phyloP scores from a whole-genome alignment of 2,888 invertebrate genomes.

The Parnassius orleans region DNA sequence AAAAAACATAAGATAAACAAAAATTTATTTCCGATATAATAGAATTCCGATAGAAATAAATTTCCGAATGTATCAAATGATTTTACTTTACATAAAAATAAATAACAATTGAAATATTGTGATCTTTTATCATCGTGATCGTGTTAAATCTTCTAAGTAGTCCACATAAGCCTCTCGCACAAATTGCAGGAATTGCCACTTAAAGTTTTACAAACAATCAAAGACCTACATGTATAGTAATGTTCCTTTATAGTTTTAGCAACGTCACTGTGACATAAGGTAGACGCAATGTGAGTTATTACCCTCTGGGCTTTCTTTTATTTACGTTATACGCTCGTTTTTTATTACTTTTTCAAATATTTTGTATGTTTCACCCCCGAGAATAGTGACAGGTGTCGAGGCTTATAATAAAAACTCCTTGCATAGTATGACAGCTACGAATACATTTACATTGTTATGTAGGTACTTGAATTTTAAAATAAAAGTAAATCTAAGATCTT shows the following conservation, averaged over 20 bases:
- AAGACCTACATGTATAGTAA: not conserved
- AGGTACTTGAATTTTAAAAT: not conserved
- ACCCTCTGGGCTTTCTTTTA: slow-evolving; percentile 70
- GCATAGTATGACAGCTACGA: not conserved
- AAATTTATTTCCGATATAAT: too few relatives aligned
- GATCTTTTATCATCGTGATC: too few relatives aligned
- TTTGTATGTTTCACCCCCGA: slow-evolving; percentile 45
- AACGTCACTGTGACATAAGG: slow-evolving; percentile 31
- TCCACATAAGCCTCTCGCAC: too few relatives aligned
- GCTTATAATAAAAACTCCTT: not conserved
- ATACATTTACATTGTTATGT: not conserved
- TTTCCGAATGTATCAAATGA: too few relatives aligned
- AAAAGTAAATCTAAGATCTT: too few relatives aligned
- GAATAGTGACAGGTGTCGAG: not conserved
- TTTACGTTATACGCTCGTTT: slow-evolving; percentile 63
- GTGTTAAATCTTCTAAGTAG: too few relatives aligned
- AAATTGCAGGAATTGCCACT: too few relatives aligned
- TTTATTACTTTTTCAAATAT: slow-evolving; percentile 51
- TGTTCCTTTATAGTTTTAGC: not conserved
- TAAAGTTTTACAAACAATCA: too few relatives aligned
- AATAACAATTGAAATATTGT: too few relatives aligned
- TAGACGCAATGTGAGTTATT: slow-evolving; percentile 67
- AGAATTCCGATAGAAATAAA: too few relatives aligned
- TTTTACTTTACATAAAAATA: too few relatives aligned
- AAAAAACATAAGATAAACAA: too few relatives aligned